Conservation (phyloP, 1,140 invertebrate species). For the Drosophila asahinai region DNA sequence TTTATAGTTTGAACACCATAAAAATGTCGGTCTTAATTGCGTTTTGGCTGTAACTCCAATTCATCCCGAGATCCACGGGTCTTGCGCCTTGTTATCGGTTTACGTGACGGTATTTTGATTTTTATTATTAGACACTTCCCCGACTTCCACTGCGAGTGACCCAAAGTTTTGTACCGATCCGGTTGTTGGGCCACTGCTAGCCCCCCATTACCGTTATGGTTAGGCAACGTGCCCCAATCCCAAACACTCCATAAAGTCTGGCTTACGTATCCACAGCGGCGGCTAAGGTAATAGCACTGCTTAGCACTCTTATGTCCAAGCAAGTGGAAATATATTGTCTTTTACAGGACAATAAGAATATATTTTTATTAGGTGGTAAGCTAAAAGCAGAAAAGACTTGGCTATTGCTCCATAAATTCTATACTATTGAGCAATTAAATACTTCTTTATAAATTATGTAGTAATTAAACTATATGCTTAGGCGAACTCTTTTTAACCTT, state of each 20-base stretch:
- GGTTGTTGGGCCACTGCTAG: constrained; percentile 41
- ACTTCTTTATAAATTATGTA: not conserved
- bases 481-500: not conserved
- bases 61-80: constrained; percentile 16
- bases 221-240: constrained; percentile 69
- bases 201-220: constrained; percentile 65
- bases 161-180: constrained; percentile 42
- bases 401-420: not conserved
- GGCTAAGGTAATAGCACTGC: constrained; percentile 2
- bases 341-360: not conserved
- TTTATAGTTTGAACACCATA: constrained; percentile 82
- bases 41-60: constrained; percentile 52
- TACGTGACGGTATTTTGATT: constrained; percentile 80
- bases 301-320: not conserved
- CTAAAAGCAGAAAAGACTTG: no score
- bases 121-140: constrained; percentile 55
- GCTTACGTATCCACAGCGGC: constrained; percentile 29
- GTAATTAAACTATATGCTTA: not conserved
- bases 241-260: constrained; percentile 72
- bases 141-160: constrained; percentile 57
- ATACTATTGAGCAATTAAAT: not conserved
- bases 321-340: not conserved
- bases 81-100: constrained; percentile 72
- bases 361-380: not conserved
- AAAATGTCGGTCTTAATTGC: constrained; percentile 81